Base-by-base conservation (phyloP, 2,797 vertebrate genomes). In the Morus bassanus region DNA sequence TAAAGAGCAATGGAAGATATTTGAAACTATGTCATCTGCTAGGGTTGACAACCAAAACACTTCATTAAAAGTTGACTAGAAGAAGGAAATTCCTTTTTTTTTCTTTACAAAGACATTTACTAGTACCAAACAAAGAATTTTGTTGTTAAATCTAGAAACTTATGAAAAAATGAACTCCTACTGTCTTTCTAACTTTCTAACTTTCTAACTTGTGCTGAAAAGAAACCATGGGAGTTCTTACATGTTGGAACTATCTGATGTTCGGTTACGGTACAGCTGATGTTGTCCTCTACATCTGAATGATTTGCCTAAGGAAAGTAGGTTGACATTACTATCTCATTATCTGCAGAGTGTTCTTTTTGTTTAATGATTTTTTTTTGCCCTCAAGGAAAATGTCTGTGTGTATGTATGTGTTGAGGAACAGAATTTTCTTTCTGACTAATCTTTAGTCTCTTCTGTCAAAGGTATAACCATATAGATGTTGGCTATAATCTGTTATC, bases 51-150 rank as follows among this genome's bases (percentile, higher is more conserved):
- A 80, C n/a, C 60, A 82, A 85, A 96, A 82, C 91, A 59, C 59
- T 95, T 72, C 86, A 50, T 85, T 90, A 95, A 91, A 94, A 73
- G 83, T 64, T 84, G 64, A 43, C 31, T 25, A 80, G 91, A 91
- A 89, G 41, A 76, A 95, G 43, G 39, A 85, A 85, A 80, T 68
- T 30, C 41, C 33, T 18, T 24, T 82, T 88, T 88, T 46, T 77
- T 89, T 18, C 67, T 78, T 76, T 37, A 6, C 78, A 50, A 94
- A 93, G 60, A 15, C 7, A 4, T 35, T 77, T 60, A 43, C 64
- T 87, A 2, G 4, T 84, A 93, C 73, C 57, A 85, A 64, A 83
- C 72, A 76, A 94, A 89, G 78, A 88, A 89, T 83, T 75, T 4
- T 2, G 0, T 43, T 85, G 59, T 63, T 77, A 37, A 63, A 76